These are phyloP conservation scores for Myotis findleyi DNA, from an alignment of 2,797 vertebrate genomes.

Conservation along the genomic window DNA sequence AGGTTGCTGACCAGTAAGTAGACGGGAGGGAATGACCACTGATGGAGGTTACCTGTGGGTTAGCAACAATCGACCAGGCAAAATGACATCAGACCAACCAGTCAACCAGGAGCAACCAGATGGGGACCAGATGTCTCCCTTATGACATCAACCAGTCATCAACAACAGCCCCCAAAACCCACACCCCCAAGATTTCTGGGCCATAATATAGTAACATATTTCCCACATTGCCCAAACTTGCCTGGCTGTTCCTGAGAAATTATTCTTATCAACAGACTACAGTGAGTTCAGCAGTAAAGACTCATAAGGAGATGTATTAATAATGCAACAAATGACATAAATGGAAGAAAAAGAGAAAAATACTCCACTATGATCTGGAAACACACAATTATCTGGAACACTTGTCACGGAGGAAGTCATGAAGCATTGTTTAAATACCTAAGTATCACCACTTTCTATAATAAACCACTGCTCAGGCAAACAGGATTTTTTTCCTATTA, in stretches of 20 bases:
- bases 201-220: neutral
- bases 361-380: slow-evolving; percentile 24
- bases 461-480: neutral
- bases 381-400: slow-evolving; percentile 17
- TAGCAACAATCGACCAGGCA: neutral
- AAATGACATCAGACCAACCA: neutral
- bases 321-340: slow-evolving; percentile 34
- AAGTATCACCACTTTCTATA: neutral
- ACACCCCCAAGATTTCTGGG: neutral
- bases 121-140: neutral
- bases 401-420: neutral
- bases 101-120: neutral
- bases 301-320: neutral
- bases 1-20: neutral
- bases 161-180: neutral
- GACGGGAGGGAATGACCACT: neutral
- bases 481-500: neutral
- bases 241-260: neutral
- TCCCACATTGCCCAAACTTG: neutral
- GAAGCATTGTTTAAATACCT: neutral
- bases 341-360: slow-evolving; percentile 14
- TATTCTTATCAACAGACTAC: slow-evolving; percentile 6
- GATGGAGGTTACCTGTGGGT: neutral
- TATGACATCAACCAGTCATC: neutral
- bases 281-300: slow-evolving; percentile 44